These are phyloP conservation scores for Ceraclea dissimilis DNA, from an alignment of 2,888 invertebrate species.

Conservation along the genomic window DNA sequence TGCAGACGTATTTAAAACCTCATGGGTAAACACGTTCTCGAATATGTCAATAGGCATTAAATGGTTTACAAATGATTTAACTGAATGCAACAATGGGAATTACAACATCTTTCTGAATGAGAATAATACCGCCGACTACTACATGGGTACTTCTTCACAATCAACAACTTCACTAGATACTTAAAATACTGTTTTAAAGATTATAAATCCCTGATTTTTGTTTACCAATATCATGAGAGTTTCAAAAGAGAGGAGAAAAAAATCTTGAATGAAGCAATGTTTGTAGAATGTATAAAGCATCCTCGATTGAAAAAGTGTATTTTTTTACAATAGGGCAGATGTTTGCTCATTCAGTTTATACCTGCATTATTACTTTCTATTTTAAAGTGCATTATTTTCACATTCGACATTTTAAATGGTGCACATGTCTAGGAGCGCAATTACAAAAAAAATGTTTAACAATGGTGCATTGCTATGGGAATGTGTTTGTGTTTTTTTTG, in stretches of 20 bases:
- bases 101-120: no score
- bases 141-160: no score
- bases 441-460: no score
- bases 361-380: slow-evolving; percentile 2
- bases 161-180: no score
- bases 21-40: slow-evolving; percentile 22
- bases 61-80: slow-evolving; percentile 26
- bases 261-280: neutral
- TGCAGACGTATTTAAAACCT: neutral
- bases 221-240: slow-evolving; percentile 6
- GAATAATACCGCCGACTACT: no score
- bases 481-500: no score
- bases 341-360: slow-evolving; percentile 4
- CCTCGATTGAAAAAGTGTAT: neutral
- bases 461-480: no score
- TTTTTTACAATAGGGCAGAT: slow-evolving; percentile 8
- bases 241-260: slow-evolving; percentile 2
- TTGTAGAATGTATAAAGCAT: no score
- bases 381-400: no score
- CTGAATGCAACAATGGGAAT: slow-evolving; percentile 22
- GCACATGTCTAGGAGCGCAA: no score
- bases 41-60: slow-evolving; percentile 25
- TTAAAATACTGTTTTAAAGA: slow-evolving; percentile 4
- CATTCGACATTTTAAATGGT: no score
- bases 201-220: slow-evolving; percentile 1